Conservation (phyloP, 2,888 invertebrate genomes). For the Orthosia incerta region DNA sequence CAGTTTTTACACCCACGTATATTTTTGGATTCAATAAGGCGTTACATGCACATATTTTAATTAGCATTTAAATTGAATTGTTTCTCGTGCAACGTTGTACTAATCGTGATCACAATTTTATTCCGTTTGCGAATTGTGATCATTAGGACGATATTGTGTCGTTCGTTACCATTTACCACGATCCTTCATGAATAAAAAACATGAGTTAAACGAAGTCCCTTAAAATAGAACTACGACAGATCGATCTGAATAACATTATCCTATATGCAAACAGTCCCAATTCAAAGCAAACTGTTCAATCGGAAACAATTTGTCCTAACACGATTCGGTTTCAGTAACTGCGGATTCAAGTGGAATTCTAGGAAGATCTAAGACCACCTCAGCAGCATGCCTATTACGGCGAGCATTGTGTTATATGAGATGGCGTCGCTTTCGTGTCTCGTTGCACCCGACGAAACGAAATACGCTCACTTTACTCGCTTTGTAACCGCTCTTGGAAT, state of each 20-base stretch:
- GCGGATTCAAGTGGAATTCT: constrained; percentile 65
- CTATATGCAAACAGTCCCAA: constrained; percentile 8
- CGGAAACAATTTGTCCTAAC: constrained; percentile 22
- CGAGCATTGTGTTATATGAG: constrained; percentile 76
- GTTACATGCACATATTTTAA: constrained; percentile 55
- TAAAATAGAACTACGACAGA: not conserved
- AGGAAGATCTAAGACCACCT: constrained; percentile 77
- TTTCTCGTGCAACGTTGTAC: constrained; percentile 26
- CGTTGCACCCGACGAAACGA: constrained; percentile 67
- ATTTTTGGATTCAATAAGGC: constrained; percentile 52
- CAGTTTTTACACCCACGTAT: constrained; percentile 33
- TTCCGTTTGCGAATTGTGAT: not conserved
- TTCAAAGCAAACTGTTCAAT: constrained; percentile 38
- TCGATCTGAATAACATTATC: not conserved
- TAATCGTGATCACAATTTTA: constrained; percentile 14
- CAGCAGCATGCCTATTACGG: constrained; percentile 71
- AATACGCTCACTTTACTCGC: constrained; percentile 55
- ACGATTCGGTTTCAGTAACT: constrained; percentile 46
- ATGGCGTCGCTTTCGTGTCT: constrained; percentile 71
- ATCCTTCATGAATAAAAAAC: not conserved
- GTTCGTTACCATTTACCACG: not conserved
- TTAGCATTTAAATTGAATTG: constrained; percentile 53
- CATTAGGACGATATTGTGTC: constrained; percentile 8
- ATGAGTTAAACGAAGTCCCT: not conserved
- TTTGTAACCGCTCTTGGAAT: constrained; percentile 46